Base-by-base conservation (phyloP, 2,113 vertebrate genomes). In the Theristicus caerulescens region DNA sequence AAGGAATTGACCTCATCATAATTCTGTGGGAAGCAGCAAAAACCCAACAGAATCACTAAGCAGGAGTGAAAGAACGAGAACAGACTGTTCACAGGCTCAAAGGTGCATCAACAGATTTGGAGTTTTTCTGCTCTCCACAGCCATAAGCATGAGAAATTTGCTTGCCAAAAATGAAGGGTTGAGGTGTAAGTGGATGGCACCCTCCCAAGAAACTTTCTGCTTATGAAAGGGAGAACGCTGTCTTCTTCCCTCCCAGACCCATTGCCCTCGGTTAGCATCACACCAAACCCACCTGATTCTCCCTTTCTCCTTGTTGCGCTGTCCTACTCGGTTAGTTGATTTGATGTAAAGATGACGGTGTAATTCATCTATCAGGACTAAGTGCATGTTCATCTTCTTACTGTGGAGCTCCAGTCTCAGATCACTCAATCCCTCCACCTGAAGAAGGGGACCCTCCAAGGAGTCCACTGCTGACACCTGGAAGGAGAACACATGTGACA, bases 291-390 rank as follows among this genome's bases (percentile, higher is more conserved):
- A 98, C 98, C 98, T 98, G 26, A 96, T 90, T 55, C 96, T 98
- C 64, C 98, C 97, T 88, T 99, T 98, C 81, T 99, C 99, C 95
- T 96, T 98, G 98, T 86, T 98, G 61, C 98, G 98, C 58, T 98
- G 98, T 34, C 98, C 99, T 36, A 99, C 98, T 5, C 99, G 98
- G 93, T 98, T 99, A 4, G 99, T 99, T 32, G 99, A 99, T 74
- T 98, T 99, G 97, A 99, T 99, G 97, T 99, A 99, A 38, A 99
- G 98, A 52, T 99, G 99, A 9, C 99, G 98, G 89, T 99, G 99
- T 40, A 99, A 96, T 36, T 99, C 99, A 10, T 99, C 99, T 10
- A 99, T 99, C 59, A 99, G 98, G 40, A 99, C 99, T 25, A 99
- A 90, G 96, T 99, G 99, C 95, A 99, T 98, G 97, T 99, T 99